These are phyloP conservation scores for Latrodectus geometricus DNA, from an alignment of 1,140 invertebrate species.

Conservation along the genomic window DNA sequence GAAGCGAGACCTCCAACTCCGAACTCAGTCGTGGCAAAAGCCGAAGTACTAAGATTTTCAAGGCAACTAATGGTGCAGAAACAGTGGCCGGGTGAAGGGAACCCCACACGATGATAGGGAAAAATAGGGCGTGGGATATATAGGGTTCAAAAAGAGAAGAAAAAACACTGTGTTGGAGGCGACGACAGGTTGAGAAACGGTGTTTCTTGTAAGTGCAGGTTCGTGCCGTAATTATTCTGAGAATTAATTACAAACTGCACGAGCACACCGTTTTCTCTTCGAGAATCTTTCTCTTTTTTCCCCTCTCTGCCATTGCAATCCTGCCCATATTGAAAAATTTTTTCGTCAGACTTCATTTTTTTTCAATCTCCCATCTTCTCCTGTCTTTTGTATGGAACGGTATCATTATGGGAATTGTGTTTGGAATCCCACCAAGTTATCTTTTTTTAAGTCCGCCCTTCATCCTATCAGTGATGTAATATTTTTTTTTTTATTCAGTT, in stretches of 20 bases:
- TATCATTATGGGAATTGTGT: no score
- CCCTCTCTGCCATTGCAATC: no score
- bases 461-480: no score
- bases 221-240: constrained; percentile 10
- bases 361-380: background rate
- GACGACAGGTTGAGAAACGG: constrained; percentile 42
- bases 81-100: background rate
- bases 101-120: constrained; percentile 31
- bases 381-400: background rate
- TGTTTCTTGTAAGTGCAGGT: background rate
- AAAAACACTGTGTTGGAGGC: background rate
- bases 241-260: constrained; percentile 36
- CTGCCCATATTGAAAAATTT: no score
- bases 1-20: background rate
- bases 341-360: background rate
- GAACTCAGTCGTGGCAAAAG: background rate
- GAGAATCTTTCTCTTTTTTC: background rate
- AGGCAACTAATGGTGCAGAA: background rate
- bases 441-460: no score
- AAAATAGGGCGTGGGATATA: background rate
- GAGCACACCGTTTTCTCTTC: constrained; percentile 9
- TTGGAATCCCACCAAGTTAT: no score
- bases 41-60: background rate
- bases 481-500: no score
- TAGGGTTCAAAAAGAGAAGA: background rate